Evolutionary conservation across 2,888 invertebrate genomes (phyloP), one percentile per base, ranked within the genome.

Genomic region (Cecidostiba fungosa): DNA sequence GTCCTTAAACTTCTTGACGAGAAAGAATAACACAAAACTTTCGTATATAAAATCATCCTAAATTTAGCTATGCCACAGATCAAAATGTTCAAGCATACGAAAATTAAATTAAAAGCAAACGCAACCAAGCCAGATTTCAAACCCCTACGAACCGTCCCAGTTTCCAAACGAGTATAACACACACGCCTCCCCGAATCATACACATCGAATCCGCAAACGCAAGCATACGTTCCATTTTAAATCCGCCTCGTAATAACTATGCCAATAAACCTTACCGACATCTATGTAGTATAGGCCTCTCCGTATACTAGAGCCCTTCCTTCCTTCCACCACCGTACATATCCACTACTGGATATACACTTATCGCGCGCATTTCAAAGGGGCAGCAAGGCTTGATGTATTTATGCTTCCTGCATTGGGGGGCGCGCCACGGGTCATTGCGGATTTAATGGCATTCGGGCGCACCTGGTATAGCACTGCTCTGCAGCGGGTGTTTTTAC

Each of bases 381-480:
- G 73, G 66, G 29, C 59, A 66, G 54, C n/a, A 59, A 8, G 54
- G 77, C 43, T 39, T 73, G 81, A 50, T 77, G 70, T 77, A 83
- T 83, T 83, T 83, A 83, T 83, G 70, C 66, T n/a, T 59, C 73
- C 80, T 32, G 72, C 54, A 39, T 80, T 50, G 66, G 78, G 69
- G 54, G 36, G 50, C 19, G 69, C 43, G 83, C 32, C 79, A 76
- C 84, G 84, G 78, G 54, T 76, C 84, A 84, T 84, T 79, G 84
- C 79, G 69, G 79, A 84, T 76, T 76, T 79, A 83, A 77, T 82
- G 76, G 82, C 62, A 62, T 50, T 76, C 39, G 50, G 69, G 76
- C 54, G 69, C 82, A 82, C 82, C 82, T 82, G 82, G 82, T 76
- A 43, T 3, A 29, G 32, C 32, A 23, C 26, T 32, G 23, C 16